Evolutionary conservation across 2,113 vertebrate species (phyloP), one percentile per base, ranked within the genome.

Genomic region (Oncorhynchus nerka): DNA sequence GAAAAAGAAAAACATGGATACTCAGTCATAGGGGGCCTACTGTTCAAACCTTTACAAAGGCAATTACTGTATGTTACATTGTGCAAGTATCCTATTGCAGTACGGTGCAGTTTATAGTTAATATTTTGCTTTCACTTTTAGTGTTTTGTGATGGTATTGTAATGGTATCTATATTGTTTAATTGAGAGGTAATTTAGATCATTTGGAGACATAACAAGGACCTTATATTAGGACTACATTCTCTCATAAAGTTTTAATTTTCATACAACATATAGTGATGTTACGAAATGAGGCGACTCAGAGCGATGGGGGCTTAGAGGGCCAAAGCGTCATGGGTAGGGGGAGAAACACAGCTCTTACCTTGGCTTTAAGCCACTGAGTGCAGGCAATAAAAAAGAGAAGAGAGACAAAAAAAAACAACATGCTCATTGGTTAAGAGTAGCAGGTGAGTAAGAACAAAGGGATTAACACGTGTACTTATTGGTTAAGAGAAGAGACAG

Each of bases 281-380:
- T 64, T 8, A 64, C 22, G n/a, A 26, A 55, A 55, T 19, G 51
- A 55, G n/a, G 59, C 7, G 59, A 24, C 7, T 6, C 59, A 62
- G n/a, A 88, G 84, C 80, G 89, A 26, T 39, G 4, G 65, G 15
- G 16, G 9, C 30, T 30, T 8, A 75, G 78, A 11, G 0, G 75
- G 73, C 64, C n/a, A 70, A 81, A 81, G 84, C 74, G 90, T 86
- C 84, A 92, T 85, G 90, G 87, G 84, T 92, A 89, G 84, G 93
- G 91, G 81, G 91, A 94, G 91, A 87, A 92, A 79, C 70, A 78
- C 69, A 79, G 88, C 70, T 94, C 97, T 98, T 98, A 99, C 97
- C 97, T 99, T 99, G 94, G 97, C 97, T 94, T 99, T 99, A 94
- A 99, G 97, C 97, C 97, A 99, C 97, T 99, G 89, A 90, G 67